Evolutionary conservation across 2,888 invertebrate genomes (phyloP), one percentile per base, ranked within the genome.

Genomic region (Teleiodes luculella): DNA sequence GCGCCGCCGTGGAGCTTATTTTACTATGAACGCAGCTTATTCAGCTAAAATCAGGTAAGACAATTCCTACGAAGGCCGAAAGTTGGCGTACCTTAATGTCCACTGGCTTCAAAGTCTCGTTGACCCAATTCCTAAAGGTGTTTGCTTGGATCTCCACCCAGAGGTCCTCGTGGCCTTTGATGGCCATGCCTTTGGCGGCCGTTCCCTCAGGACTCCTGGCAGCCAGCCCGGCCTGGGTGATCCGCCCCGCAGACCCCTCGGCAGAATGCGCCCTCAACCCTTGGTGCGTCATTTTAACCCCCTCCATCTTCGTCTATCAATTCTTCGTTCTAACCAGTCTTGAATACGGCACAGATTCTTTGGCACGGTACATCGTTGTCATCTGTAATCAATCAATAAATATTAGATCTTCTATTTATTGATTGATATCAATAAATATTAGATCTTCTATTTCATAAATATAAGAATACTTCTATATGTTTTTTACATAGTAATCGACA

Each of bases 61-160:
- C 2, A 3, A 33, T 11, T 11, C 5, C 2, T 6, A 8, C 33
- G 10, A 6, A 33, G 10, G n/a, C 10, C 2, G 10, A 30, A 28
- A 70, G 78, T n/a, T 33, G 10, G 2, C 28, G 81, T 78, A 92
- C 92, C 91, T 92, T 92, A 80, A 92, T 92, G 64, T 92, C 92
- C 60, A 92, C 91, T 47, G 94, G 94, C 59, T 93, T 92, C 61
- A 97, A 83, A 69, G 96, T 95, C 80, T 98, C 98, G 83, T 98
- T 98, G 70, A 98, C 96, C 98, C 98, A 98, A 85, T 98, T 98
- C 67, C 95, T 93, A 80, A 98, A 98, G 36, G 98, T 98, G 82
- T 97, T 96, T 46, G 97, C 96, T 81, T 98, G 98, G 63, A 97
- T 97, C 79, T 97, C 97, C 51, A 98, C 96, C 98, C 98, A 98